Evolutionary conservation across 2,888 invertebrate species (phyloP).

Genomic region (Amphiduros pacificus): DNA sequence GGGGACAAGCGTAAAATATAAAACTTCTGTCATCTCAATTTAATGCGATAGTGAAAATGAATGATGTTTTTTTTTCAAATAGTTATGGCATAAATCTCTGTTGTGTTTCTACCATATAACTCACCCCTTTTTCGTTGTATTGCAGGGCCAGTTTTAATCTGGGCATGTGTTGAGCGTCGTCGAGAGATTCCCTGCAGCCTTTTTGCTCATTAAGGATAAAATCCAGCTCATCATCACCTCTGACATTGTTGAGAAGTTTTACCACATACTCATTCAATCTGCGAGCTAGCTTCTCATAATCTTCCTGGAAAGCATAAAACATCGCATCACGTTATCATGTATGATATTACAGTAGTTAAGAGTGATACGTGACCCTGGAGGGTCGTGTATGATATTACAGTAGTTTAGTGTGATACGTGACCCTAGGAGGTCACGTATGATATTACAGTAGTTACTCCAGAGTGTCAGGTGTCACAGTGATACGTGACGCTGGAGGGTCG

Average conservation of each 20-base stretch:
- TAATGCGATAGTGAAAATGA: not conserved
- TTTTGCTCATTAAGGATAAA: conserved; percentile 50
- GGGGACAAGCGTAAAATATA: not conserved
- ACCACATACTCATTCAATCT: conserved; percentile 51
- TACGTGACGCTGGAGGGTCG: too few relatives aligned
- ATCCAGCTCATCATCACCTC: conserved; percentile 52
- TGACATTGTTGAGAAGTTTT: conserved; percentile 47
- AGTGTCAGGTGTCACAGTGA: too few relatives aligned
- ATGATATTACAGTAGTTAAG: too few relatives aligned
- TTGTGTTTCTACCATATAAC: not conserved
- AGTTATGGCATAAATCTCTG: too few relatives aligned
- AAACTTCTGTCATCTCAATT: not conserved
- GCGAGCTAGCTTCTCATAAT: conserved; percentile 46
- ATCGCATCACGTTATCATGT: too few relatives aligned
- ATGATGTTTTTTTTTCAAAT: not conserved
- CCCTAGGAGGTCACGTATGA: too few relatives aligned
- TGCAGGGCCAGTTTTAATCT: conserved; percentile 50
- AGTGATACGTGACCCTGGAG: too few relatives aligned
- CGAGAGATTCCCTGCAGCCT: conserved; percentile 10
- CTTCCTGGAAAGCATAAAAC: conserved; percentile 41
- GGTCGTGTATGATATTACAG: too few relatives aligned
- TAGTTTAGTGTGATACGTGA: too few relatives aligned
- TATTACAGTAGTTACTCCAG: too few relatives aligned
- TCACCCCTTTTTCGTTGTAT: conserved; percentile 52
- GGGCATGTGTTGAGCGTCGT: conserved; percentile 37